Conservation (phyloP, 1,140 invertebrate genomes). For the Drosophila punjabiensis region DNA sequence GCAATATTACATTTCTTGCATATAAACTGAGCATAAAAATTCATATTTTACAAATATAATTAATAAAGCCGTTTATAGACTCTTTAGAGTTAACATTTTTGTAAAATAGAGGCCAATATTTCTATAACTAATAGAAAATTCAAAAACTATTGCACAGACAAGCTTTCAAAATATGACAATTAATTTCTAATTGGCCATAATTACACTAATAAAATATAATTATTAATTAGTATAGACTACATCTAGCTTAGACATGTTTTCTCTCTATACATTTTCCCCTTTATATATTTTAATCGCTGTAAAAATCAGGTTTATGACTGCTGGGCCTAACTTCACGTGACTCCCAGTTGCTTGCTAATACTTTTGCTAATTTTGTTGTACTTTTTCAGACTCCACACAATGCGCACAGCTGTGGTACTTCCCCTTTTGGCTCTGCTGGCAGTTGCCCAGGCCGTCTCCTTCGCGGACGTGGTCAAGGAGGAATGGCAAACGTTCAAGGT, state of each 20-base stretch:
- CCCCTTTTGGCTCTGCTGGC: constrained; percentile 85
- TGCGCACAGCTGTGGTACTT: constrained; percentile 86
- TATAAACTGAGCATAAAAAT: too few relatives aligned
- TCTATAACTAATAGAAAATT: neutral
- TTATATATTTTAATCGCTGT: neutral
- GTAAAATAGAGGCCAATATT: neutral
- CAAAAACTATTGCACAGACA: neutral
- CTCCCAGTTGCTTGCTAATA: neutral
- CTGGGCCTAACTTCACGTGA: constrained; percentile 29
- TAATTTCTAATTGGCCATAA: neutral
- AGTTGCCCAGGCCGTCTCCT: constrained; percentile 87
- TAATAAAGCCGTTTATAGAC: neutral
- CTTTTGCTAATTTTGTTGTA: constrained; percentile 18
- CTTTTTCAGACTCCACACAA: constrained; percentile 62
- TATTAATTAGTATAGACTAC: neutral
- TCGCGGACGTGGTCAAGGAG: constrained; percentile 89
- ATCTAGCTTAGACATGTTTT: neutral
- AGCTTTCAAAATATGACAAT: neutral
- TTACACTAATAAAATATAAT: neutral
- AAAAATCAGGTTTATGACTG: constrained; percentile 20
- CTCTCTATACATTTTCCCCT: neutral
- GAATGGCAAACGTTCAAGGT: constrained; percentile 93
- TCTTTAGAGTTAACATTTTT: neutral
- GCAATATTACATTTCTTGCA: neutral
- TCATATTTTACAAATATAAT: neutral